Evolutionary conservation across 2,888 invertebrate species (phyloP).

Genomic region (Cryptus armator): DNA sequence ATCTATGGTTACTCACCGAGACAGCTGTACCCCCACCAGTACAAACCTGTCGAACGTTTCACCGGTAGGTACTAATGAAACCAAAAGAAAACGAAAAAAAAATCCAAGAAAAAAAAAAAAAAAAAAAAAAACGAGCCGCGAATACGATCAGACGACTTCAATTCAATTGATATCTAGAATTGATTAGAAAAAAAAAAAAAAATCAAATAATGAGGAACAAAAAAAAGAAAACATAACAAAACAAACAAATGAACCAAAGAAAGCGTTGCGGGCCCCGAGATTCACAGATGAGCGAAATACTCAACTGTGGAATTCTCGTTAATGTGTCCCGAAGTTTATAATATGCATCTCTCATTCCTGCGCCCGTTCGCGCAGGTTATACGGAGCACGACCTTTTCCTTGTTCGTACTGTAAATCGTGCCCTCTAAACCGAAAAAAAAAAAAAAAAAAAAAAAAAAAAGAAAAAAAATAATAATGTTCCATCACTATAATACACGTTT

Average conservation of each 20-base stretch:
- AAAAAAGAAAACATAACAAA: slow-evolving; percentile 50
- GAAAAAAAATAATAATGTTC: slow-evolving; percentile 16
- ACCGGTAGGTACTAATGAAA: slow-evolving; percentile 90
- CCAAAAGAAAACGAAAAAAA: slow-evolving; percentile 32
- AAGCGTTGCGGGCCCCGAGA: slow-evolving; percentile 53
- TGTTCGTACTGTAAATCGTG: slow-evolving; percentile 38
- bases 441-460: slow-evolving; percentile 19
- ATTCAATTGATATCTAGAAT: slow-evolving; percentile 41
- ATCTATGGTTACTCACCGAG: slow-evolving; percentile 96
- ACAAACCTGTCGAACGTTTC: slow-evolving; percentile 91
- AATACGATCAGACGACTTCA: slow-evolving; percentile 59
- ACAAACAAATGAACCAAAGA: slow-evolving; percentile 44
- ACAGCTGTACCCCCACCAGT: slow-evolving; percentile 95
- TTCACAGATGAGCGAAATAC: slow-evolving; percentile 29
- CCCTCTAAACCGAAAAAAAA: not conserved
- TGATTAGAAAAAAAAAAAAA: slow-evolving; percentile 41
- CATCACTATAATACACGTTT: slow-evolving; percentile 50
- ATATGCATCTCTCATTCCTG: slow-evolving; percentile 15
- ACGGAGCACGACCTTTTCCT: slow-evolving; percentile 23
- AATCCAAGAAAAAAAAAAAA: not conserved
- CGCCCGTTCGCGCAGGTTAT: not conserved
- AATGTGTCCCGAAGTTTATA: slow-evolving; percentile 24
- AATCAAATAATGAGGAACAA: slow-evolving; percentile 56
- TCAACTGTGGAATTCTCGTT: slow-evolving; percentile 14
- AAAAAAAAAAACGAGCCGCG: slow-evolving; percentile 57